These are phyloP conservation scores for Ptychobarbus kaznakovi DNA, from an alignment of 2,797 vertebrate species.

Conservation along the genomic window DNA sequence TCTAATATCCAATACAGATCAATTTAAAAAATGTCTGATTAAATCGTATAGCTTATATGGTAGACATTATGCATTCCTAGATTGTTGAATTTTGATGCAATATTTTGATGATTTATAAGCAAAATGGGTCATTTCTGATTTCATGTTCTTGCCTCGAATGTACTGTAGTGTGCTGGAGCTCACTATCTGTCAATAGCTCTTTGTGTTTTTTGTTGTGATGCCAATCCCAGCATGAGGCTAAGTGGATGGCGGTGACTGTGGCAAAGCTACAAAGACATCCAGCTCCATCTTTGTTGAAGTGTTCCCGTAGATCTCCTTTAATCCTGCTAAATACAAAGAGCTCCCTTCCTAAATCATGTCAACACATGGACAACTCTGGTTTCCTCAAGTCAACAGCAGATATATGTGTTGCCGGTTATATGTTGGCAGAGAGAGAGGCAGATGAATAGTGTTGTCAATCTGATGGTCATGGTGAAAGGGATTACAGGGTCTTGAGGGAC, in stretches of 20 bases:
- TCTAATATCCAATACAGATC: neutral
- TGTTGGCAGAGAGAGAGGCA: constrained; percentile 18
- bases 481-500: constrained; percentile 57
- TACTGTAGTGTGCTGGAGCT: neutral
- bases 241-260: constrained; percentile 56
- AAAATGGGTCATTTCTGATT: constrained; percentile 5
- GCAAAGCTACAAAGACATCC: constrained; percentile 54
- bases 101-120: neutral
- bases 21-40: neutral
- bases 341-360: constrained; percentile 58
- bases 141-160: constrained; percentile 7
- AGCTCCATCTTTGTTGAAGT: constrained; percentile 51
- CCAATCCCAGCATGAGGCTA: constrained; percentile 58
- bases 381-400: constrained; percentile 45
- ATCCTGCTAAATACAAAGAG: constrained; percentile 62
- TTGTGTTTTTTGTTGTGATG: constrained; percentile 50
- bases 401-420: constrained; percentile 1
- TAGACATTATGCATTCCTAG: neutral
- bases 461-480: constrained; percentile 54
- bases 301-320: constrained; percentile 62
- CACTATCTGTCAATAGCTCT: constrained; percentile 31
- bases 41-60: neutral
- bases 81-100: neutral
- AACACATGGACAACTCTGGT: constrained; percentile 46
- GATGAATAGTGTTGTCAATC: constrained; percentile 28